A percentile compares a stretch with the other conserved stretches of the same genome.
phyloP scores from a whole-genome alignment of 1,140 invertebrate species.

The Ips nitidus region DNA sequence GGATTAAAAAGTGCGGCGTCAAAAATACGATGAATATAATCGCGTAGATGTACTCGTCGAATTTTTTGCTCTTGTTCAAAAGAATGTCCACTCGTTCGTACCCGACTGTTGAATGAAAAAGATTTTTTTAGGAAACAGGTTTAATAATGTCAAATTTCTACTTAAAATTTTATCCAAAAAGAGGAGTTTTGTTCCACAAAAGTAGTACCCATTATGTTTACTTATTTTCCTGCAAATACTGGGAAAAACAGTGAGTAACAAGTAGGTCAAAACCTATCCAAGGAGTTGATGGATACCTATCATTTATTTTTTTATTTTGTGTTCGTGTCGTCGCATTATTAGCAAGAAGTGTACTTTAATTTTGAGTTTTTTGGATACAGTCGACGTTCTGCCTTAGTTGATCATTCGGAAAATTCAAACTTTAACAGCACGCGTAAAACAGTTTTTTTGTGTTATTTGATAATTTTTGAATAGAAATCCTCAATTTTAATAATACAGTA shows the following conservation, averaged over 20 bases:
- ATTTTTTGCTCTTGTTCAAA: slow-evolving; percentile 56
- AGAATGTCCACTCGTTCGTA: slow-evolving; percentile 60
- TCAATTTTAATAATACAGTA: background rate
- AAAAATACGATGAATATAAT: slow-evolving; percentile 63
- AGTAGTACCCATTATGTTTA: background rate
- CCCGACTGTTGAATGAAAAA: slow-evolving; percentile 53
- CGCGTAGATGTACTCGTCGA: slow-evolving; percentile 66
- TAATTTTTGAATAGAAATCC: background rate
- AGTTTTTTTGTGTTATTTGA: background rate
- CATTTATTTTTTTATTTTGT: no score
- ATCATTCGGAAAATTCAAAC: no score
- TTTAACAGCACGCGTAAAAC: no score
- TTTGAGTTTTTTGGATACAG: no score
- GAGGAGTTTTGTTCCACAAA: background rate
- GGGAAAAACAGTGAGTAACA: background rate
- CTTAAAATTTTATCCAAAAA: background rate
- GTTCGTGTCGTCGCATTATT: no score
- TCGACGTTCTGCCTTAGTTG: no score
- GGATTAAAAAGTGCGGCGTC: slow-evolving; percentile 64
- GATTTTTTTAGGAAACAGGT: background rate
- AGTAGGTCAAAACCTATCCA: no score
- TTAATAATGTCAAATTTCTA: background rate
- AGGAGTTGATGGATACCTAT: no score
- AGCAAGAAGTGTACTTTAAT: no score
- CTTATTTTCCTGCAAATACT: background rate